Evolutionary conservation across 2,888 invertebrate genomes (phyloP), one percentile per base, ranked within the genome.

Genomic region (Malacosoma neustria): DNA sequence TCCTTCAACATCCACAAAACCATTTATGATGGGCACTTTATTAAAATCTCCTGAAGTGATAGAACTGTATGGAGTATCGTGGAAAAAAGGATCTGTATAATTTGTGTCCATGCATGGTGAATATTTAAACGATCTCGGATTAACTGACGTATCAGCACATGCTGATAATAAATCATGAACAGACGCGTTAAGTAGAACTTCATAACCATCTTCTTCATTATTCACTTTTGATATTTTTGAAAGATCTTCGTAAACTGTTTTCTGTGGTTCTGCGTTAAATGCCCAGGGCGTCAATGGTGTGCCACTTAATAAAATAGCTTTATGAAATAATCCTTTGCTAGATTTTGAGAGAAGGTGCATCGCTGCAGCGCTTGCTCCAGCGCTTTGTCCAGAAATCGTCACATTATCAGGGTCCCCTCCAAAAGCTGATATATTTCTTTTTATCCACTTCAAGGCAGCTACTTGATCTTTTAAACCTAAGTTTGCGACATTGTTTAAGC

Each of bases 401-500:
- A 85, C 80, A 38, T 82, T 82, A 7, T 81, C 76, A 0, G 80
- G 79, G 42, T 84, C 84, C 30, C 85, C 85, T 1, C 81, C 80
- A 37, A 85, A 84, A 1, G 69, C 66, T 1, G 60, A 55, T 36
- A 84, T 82, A 38, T 84, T 85, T 15, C 49, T 61, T 29, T 49
- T 58, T n/a, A 85, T 60, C 84, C 85, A 85, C 48, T 63, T 69
- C 3, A 85, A 51, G 5, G 85, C 82, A 4, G 76, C 80, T 4
- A 72, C 61, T 42, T 85, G 85, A 42, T 85, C 85, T 45, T 76
- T 74, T 2, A 85, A 45, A 0, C 84, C 85, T 0, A 84, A 58
- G 40, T 85, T 85, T 0, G 84, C 72, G 1, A 75, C 51, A 11
- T 66, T 69, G 39, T 76, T 67, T 4, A 75, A 34, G 41, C 82